These are phyloP conservation scores for Butorides virescens DNA, from an alignment of 2,113 vertebrate species.

Conservation along the genomic window DNA sequence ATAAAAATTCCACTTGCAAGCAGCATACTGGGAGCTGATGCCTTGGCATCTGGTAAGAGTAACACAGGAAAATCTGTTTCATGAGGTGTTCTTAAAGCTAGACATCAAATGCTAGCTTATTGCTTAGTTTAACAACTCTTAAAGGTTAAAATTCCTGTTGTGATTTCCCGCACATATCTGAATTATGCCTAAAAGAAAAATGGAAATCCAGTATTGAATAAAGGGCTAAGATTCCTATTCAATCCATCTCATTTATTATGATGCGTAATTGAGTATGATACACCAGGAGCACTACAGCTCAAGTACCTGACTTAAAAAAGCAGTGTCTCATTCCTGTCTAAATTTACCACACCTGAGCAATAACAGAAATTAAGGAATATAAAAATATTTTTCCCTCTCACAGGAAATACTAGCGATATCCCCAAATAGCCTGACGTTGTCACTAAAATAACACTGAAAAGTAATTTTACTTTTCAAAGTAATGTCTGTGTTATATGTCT, in stretches of 20 bases:
- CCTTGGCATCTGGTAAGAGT: background rate
- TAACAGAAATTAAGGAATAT: background rate
- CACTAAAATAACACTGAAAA: background rate
- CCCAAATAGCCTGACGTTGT: background rate
- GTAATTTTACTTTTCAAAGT: slow-evolving; percentile 1
- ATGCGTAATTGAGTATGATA: background rate
- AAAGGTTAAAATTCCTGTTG: background rate
- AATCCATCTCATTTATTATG: background rate
- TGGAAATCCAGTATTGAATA: background rate
- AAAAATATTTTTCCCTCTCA: background rate
- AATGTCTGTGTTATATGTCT: background rate
- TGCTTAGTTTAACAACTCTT: background rate
- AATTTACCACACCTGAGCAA: background rate
- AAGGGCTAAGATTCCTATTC: background rate
- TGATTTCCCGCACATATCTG: background rate
- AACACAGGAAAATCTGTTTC: slow-evolving; percentile 30
- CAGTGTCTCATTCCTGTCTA: background rate
- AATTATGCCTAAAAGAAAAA: background rate
- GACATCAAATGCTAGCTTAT: background rate
- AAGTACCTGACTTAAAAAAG: background rate
- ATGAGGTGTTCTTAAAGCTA: background rate
- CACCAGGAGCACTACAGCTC: background rate
- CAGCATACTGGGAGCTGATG: slow-evolving; percentile 11
- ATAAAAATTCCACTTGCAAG: slow-evolving; percentile 1
- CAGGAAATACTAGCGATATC: background rate